These are phyloP conservation scores for Mesorhabditis belari DNA, from an alignment of 2,888 invertebrate species.

Conservation along the genomic window DNA sequence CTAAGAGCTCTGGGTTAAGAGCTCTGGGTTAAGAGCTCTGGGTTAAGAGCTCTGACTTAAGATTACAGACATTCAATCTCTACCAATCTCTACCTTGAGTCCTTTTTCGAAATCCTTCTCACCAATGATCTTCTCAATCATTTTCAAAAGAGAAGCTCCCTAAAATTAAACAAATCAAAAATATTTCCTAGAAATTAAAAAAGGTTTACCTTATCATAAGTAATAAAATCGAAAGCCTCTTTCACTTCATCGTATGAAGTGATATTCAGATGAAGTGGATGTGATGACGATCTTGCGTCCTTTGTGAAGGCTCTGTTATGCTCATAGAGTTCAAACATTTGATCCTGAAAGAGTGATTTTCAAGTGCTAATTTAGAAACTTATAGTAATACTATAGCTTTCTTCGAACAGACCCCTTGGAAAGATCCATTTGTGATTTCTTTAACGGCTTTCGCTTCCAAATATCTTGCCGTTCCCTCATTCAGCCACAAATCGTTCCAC, in stretches of 20 bases:
- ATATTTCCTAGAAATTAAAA: background rate
- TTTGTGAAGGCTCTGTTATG: constrained; percentile 52
- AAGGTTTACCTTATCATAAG: constrained; percentile 76
- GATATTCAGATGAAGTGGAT: constrained; percentile 75
- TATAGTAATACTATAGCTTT: no score
- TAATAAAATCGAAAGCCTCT: constrained; percentile 79
- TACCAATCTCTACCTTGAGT: constrained; percentile 34
- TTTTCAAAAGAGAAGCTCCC: constrained; percentile 44
- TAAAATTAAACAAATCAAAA: background rate
- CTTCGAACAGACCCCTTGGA: no score
- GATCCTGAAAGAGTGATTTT: background rate
- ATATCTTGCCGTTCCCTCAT: constrained; percentile 38
- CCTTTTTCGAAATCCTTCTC: constrained; percentile 43
- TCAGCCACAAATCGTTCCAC: constrained; percentile 50
- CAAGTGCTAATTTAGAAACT: background rate
- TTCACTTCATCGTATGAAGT: constrained; percentile 79
- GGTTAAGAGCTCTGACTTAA: no score
- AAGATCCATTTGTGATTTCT: background rate
- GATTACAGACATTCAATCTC: no score
- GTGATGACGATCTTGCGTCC: constrained; percentile 74
- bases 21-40: no score
- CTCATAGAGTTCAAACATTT: constrained; percentile 10
- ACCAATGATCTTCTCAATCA: constrained; percentile 45
- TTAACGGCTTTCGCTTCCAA: constrained; percentile 12
- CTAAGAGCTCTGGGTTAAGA: no score